A percentile compares a stretch with the other conserved stretches of the same genome.
Evolutionary conservation across 2,888 invertebrate species (phyloP).

Genomic region (Laspeyria flexula): DNA sequence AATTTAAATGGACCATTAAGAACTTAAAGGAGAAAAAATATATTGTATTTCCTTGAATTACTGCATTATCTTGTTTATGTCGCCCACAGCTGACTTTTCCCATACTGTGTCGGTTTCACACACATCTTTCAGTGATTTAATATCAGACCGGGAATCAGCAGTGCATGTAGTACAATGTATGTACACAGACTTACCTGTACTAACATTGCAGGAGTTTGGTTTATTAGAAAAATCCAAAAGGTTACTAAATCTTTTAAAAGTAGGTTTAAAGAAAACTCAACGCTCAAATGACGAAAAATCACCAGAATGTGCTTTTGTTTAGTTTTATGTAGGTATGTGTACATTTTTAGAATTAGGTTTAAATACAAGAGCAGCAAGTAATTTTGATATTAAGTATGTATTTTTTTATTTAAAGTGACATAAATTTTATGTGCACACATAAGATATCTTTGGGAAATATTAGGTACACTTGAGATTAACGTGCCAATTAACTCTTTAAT

Average conservation of each 20-base stretch:
- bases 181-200: constrained; percentile 10
- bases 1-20: no score
- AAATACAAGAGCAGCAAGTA: no score
- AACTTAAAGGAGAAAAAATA: no score
- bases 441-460: no score
- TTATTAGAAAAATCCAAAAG: constrained; percentile 12
- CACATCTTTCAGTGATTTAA: constrained; percentile 29
- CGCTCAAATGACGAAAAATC: constrained; percentile 14
- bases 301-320: no score
- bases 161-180: constrained; percentile 7
- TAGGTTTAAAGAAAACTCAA: constrained; percentile 7
- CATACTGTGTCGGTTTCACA: constrained; percentile 9
- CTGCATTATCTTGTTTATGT: constrained; percentile 17
- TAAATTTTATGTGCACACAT: no score
- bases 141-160: constrained; percentile 11
- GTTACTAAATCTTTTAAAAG: constrained; percentile 4
- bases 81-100: constrained; percentile 29
- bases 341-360: not conserved
- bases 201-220: not conserved
- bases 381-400: no score
- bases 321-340: not conserved
- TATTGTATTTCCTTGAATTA: no score
- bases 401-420: no score
- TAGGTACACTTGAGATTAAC: no score
- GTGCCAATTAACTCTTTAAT: no score